These are phyloP conservation scores for Chrysaora quinquecirrha DNA, from an alignment of 30 jellyfish, hydroid and myxozoan genomes.

Conservation along the genomic window DNA sequence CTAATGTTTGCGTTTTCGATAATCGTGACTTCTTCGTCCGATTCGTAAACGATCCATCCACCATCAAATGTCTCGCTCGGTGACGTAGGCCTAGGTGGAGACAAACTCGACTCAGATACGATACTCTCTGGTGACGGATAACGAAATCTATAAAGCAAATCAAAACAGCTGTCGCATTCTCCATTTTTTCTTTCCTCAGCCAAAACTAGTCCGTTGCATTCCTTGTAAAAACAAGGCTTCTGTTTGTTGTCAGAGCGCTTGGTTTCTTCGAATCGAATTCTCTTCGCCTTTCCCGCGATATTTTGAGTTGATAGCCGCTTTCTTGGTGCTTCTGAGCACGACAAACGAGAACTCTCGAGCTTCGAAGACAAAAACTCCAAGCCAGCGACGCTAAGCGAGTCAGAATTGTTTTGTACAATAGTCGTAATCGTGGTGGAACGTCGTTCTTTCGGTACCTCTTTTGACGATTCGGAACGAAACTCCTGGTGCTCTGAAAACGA, in stretches of 20 bases:
- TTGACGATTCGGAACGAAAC: too few species aligned
- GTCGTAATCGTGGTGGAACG: not conserved
- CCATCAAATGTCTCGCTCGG: slow-evolving; percentile 26
- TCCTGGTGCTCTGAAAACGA: too few species aligned
- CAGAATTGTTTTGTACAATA: not conserved
- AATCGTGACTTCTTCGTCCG: not conserved
- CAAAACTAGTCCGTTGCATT: not conserved
- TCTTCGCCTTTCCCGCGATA: not conserved
- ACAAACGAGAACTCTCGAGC: not conserved
- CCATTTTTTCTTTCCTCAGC: not conserved
- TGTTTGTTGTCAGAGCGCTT: not conserved
- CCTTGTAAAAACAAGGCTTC: not conserved
- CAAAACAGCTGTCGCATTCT: slow-evolving; percentile 53
- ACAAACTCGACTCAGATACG: not conserved
- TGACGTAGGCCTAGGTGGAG: slow-evolving; percentile 68
- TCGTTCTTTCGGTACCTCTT: not conserved
- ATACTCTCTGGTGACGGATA: slow-evolving; percentile 27
- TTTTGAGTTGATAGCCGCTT: not conserved
- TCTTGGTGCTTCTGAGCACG: not conserved
- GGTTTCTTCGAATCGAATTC: slow-evolving; percentile 6
- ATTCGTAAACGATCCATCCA: not conserved
- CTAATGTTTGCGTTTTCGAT: not conserved
- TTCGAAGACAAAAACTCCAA: not conserved
- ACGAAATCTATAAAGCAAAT: slow-evolving; percentile 30
- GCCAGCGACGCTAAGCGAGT: not conserved